Base-by-base conservation (phyloP, 2,888 invertebrate species). In the Dendrolimus houi region DNA sequence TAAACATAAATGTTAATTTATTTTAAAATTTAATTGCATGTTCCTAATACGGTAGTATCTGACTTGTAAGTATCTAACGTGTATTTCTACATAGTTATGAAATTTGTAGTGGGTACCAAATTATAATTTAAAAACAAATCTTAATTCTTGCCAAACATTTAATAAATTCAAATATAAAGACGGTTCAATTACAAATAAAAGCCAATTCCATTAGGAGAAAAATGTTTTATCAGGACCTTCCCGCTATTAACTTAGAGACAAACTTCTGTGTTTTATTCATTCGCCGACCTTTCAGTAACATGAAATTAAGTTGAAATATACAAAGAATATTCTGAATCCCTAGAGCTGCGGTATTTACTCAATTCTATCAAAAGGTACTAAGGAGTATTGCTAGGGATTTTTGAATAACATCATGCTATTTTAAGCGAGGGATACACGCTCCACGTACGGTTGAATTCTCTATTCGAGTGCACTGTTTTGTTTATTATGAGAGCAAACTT, bases 401-500 rank as follows among this genome's bases (percentile, higher is more conserved):
- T 47, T 47, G 29, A 47, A 47, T 47, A 47, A 12, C 47, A 29
- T 47, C 69, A 59, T 63, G 70, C 78, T 89, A 88, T 87, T 87
- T 89, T 76, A 62, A 75, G 83, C 79, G 71, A 70, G 75, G 79
- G 75, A 79, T 79, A 75, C 75, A 71, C 29, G 74, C 64, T 53
- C 66, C 74, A 73, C 70, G 68, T 65, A 57, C 47, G 12, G 47
- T 12, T 47, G 70, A 72, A 75, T 72, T 75, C 72, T 72, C 75
- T 75, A 69, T 79, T 72, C 79, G 81, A 85, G 83, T 84, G 80
- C 81, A 76, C 68, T 70, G 75, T 77, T 78, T 78, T 84, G 83
- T 87, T 85, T 85, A 87, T 83, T 72, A 70, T 74, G 78, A 78
- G 82, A 84, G 79, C 80, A 78, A 74, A 76, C 69, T 75, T 65